Percentiles rank a stretch among this genome's conserved stretches.
phyloP scores from a whole-genome alignment of 1,140 invertebrate species.

The Chelonus insularis region DNA sequence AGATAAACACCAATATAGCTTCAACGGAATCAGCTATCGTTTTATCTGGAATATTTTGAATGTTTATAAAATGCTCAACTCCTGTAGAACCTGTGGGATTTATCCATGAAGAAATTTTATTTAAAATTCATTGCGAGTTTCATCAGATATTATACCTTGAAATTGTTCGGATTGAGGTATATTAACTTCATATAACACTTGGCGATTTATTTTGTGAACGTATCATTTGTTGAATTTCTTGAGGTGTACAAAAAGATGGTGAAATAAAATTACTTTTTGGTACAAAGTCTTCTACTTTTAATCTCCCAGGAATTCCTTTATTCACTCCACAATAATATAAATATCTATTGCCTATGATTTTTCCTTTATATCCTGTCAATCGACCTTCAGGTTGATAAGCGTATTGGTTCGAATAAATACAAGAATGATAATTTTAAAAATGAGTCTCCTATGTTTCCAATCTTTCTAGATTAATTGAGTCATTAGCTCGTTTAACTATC shows the following conservation, averaged over 20 bases:
- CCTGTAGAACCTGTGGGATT: conserved; percentile 42
- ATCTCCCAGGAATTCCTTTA: conserved; percentile 61
- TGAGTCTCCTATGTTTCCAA: conserved; percentile 83
- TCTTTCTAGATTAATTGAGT: conserved; percentile 82
- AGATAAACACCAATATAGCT: conserved; percentile 82
- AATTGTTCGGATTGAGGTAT: conserved; percentile 54
- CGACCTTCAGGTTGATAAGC: conserved; percentile 74
- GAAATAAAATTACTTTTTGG: conserved; percentile 70
- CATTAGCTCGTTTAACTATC: conserved; percentile 71
- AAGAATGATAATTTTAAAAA: conserved; percentile 84
- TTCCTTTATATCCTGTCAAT: conserved; percentile 74
- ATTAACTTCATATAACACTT: conserved; percentile 55
- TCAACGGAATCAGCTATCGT: conserved; percentile 81
- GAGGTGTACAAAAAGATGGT: conserved; percentile 60
- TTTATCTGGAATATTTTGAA: conserved; percentile 65
- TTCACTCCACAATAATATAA: conserved; percentile 68
- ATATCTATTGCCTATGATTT: conserved; percentile 82
- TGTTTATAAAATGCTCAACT: conserved; percentile 56
- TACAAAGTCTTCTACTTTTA: conserved; percentile 69
- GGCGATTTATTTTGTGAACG: conserved; percentile 43
- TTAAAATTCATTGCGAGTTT: conserved; percentile 32
- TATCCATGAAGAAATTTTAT: conserved; percentile 40
- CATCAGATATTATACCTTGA: conserved; percentile 45
- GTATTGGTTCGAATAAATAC: conserved; percentile 73
- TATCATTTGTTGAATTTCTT: conserved; percentile 39